Base-by-base conservation (phyloP, 2,888 invertebrate species). In the Parnassius smintheus region DNA sequence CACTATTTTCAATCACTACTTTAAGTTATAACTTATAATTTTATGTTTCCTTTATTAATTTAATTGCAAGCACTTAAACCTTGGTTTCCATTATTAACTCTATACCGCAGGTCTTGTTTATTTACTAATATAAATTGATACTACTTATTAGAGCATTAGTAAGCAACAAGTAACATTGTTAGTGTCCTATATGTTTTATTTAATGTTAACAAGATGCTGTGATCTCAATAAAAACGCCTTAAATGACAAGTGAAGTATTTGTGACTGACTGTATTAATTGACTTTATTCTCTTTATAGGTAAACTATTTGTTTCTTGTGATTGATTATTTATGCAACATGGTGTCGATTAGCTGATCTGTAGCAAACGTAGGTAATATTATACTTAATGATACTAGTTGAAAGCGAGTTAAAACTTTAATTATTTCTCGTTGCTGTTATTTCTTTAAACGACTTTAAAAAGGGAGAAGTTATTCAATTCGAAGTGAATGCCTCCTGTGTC, bases 261-360 rank as follows among this genome's bases (percentile, higher is more conserved):
- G 35, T 3, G 11, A 53, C 42, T 52, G 25, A 41, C 56, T 61
- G 56, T 56, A 52, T 56, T 56, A 42, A 53, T 48, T 48, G n/a
- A 52, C 46, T 62, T 57, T 12, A 42, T 52, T 62, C 18, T 18
- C 42, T 11, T 57, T 48, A 62, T 57, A 48, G 52, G 12, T 22
- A 46, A 62, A 52, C 42, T 57, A 57, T 56, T 61, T 52, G 56
- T 53, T 57, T 62, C 57, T 62, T 42, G 48, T 57, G 51, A 52
- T 61, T 57, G 51, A 52, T 61, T 56, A n/a, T 22, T 8, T n/a
- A 54, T 49, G 9, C 25, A 13, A 42, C n/a, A 11, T 41, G 49
- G 12, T 48, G 13, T n/a, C 11, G n/a, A 13, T 13, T 25, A 35
- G 11, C 12, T 41, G 8, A 9, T 1, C 4, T 45, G 35, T 61